Percentiles rank a stretch among this genome's conserved stretches.
phyloP scores from a whole-genome alignment of 2,797 vertebrate species.

The Coccyzus lansbergi region DNA sequence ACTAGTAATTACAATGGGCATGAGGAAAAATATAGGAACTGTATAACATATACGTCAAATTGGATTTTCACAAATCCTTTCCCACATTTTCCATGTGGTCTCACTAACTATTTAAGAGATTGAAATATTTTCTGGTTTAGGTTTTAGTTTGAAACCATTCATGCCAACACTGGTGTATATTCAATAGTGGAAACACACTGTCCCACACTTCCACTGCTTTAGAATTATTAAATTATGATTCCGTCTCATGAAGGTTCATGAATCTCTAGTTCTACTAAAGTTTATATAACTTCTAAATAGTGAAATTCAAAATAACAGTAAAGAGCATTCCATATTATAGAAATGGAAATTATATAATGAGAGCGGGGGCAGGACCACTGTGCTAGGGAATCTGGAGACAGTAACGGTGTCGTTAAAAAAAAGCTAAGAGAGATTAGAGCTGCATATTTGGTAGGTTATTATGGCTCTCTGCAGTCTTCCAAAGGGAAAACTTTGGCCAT shows the following conservation, averaged over 20 bases:
- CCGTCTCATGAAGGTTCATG: background rate
- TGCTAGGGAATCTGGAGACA: conserved; percentile 3
- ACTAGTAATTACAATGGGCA: background rate
- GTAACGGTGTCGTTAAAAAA: conserved; percentile 50
- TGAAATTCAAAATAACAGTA: background rate
- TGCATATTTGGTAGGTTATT: conserved; percentile 53
- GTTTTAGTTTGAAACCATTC: background rate
- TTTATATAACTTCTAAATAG: background rate
- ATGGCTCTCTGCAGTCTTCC: conserved; percentile 44
- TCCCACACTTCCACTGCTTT: background rate
- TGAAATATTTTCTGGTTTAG: background rate
- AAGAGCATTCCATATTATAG: background rate
- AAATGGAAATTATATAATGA: background rate
- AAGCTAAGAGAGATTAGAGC: conserved; percentile 44
- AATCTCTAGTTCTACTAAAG: background rate
- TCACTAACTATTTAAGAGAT: background rate
- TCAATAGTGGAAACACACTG: background rate
- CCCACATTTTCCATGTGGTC: background rate
- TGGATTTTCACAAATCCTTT: background rate
- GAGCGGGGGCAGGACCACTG: background rate
- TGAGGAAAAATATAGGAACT: background rate
- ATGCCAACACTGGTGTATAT: background rate
- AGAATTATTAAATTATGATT: background rate
- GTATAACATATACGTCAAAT: background rate
- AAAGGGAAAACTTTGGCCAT: conserved; percentile 36